Evolutionary conservation across 1,140 invertebrate species (phyloP).

Genomic region (Hycleus phaleratus): DNA sequence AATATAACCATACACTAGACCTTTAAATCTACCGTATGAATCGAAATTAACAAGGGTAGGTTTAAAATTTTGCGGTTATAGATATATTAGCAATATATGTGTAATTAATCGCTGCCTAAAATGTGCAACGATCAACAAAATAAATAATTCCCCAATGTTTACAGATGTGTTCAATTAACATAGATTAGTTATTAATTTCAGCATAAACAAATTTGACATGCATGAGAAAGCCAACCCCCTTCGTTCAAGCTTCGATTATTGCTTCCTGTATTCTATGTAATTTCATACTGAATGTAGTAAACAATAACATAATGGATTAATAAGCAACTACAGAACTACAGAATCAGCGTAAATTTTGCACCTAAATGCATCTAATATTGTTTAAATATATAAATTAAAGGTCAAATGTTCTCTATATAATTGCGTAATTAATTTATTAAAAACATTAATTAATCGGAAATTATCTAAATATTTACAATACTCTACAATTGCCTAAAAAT

Average conservation of each 20-base stretch:
- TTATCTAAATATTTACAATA: too few relatives aligned
- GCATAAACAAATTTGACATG: slow-evolving; percentile 15
- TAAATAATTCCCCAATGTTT: slow-evolving; percentile 9
- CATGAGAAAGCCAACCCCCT: slow-evolving; percentile 10
- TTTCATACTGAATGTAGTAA: slow-evolving; percentile 14
- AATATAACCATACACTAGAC: too few relatives aligned
- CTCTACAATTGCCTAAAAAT: too few relatives aligned
- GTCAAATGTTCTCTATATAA: too few relatives aligned
- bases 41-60: too few relatives aligned
- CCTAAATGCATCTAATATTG: slow-evolving; percentile 1
- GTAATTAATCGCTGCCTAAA: too few relatives aligned
- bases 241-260: slow-evolving; percentile 10
- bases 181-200: slow-evolving; percentile 12
- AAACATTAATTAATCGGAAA: too few relatives aligned
- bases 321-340: slow-evolving; percentile 11
- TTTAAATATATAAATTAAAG: neutral
- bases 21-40: too few relatives aligned
- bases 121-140: slow-evolving; percentile 1
- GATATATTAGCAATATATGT: too few relatives aligned
- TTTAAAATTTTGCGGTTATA: too few relatives aligned
- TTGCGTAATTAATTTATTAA: too few relatives aligned
- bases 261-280: slow-evolving; percentile 13
- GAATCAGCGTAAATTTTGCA: neutral
- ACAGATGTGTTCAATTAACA: slow-evolving; percentile 9
- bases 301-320: slow-evolving; percentile 15